Conservation (phyloP, 2,113 vertebrate species). For the Uropsilus gracilis region DNA sequence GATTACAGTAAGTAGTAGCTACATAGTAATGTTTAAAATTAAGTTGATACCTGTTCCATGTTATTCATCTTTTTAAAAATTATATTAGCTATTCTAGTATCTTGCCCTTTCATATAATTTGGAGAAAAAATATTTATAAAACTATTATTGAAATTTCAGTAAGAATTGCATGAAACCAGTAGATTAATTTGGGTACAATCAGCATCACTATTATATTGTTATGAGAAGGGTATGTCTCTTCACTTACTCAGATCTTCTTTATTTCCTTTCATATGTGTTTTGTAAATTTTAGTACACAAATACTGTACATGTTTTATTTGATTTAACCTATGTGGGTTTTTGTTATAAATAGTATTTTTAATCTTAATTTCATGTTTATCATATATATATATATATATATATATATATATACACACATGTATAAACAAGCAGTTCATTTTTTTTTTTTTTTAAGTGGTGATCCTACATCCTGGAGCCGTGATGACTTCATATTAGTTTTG, state of each 20-base stretch:
- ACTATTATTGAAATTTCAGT: background rate
- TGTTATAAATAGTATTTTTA: background rate
- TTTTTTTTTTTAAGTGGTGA: background rate
- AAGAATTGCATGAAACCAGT: too few species aligned
- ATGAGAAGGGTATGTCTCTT: background rate
- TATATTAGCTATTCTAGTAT: background rate
- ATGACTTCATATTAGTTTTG: background rate
- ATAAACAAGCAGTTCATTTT: too few species aligned
- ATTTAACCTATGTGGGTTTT: background rate
- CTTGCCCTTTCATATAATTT: background rate
- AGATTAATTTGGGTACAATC: background rate
- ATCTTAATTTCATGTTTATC: background rate
- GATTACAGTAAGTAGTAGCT: too few species aligned
- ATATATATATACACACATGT: too few species aligned
- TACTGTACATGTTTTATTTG: background rate
- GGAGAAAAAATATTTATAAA: background rate
- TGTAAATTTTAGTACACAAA: background rate
- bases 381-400: background rate
- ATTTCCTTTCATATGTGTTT: background rate
- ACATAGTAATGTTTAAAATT: too few species aligned
- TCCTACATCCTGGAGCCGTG: background rate
- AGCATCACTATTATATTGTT: background rate
- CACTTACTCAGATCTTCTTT: background rate
- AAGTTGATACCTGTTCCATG: background rate
- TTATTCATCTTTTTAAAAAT: background rate